Percentiles rank a stretch among this genome's conserved stretches.
phyloP scores from a whole-genome alignment of 2,888 invertebrate genomes.

The Xanthorhoe designata region DNA sequence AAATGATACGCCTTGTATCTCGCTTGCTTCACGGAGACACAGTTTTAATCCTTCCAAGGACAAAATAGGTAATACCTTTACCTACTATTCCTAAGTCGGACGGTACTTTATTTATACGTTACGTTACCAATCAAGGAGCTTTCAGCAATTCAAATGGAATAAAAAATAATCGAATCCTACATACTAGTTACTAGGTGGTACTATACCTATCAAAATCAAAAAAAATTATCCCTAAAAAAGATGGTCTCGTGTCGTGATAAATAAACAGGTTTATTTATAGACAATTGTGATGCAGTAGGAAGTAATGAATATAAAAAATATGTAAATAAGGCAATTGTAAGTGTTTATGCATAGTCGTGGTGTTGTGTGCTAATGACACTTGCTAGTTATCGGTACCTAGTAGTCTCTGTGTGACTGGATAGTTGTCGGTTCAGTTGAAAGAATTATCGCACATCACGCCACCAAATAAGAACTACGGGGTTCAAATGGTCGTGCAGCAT shows the following conservation, averaged over 20 bases:
- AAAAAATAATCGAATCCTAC: neutral
- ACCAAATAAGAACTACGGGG: constrained; percentile 38
- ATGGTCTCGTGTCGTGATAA: constrained; percentile 3
- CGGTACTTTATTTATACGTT: neutral
- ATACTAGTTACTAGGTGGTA: too few relatives aligned
- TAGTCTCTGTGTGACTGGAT: constrained; percentile 30
- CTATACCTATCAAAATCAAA: too few relatives aligned
- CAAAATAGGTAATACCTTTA: neutral
- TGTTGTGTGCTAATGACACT: constrained; percentile 53
- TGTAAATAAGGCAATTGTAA: constrained; percentile 46
- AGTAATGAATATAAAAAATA: constrained; percentile 33
- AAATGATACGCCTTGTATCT: neutral
- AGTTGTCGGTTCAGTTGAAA: constrained; percentile 57
- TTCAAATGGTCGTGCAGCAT: constrained; percentile 16
- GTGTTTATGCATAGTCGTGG: constrained; percentile 53
- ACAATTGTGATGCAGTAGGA: constrained; percentile 30
- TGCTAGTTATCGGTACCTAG: too few relatives aligned
- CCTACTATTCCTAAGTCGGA: neutral
- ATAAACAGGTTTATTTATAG: constrained; percentile 27
- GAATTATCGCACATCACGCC: constrained; percentile 60
- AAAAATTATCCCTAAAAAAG: neutral
- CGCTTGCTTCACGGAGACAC: neutral
- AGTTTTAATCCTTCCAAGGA: neutral
- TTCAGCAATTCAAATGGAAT: constrained; percentile 3
- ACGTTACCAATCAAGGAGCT: neutral